Evolutionary conservation across 2,888 invertebrate genomes (phyloP), one percentile per base, ranked within the genome.

Genomic region (Campaea margaritaria): DNA sequence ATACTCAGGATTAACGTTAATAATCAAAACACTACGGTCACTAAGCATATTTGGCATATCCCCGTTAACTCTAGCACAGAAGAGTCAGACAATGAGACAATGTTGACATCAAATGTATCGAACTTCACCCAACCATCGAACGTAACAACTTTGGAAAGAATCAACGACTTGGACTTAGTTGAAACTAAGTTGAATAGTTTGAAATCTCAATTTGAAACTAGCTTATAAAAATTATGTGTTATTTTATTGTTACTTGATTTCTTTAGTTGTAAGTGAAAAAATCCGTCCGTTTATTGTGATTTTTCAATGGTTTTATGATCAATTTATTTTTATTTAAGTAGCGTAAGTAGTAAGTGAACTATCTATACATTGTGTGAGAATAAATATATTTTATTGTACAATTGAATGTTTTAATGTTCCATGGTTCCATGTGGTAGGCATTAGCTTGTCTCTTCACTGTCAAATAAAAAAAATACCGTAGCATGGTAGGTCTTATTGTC

Each of bases 161-260:
- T 93, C n/a, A 85, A 78, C 44, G 93, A 93, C 69, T 77, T 93
- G 15, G 83, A 92, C 65, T 78, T 85, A 12, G 81, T 93, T 0
- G 90, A 93, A 59, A 85, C 81, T 59, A 92, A 84, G 73, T 62
- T 93, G 27, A 85, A 78, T 39, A 82, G 83, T 69, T 76, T 93
- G 21, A 87, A 84, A 68, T 73, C 81, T 9, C 84, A 87, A 43
- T 68, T 80, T 48, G 91, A 91, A 73, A 91, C 91, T 59, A 87
- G 83, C 70, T 73, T 91, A 60, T 90, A 78, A 76, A 11, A 11
- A 10, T 27, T 27, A 7, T 12, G 21, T n/a, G 15, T 34, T 11
- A 13, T 44, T 27, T 13, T 39, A 8, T 39, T 4, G 39, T 7
- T 0, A 7, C 8, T 39, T 39, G 14, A 13, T 14, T 2, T 14